phyloP scores from a whole-genome alignment of 92 coral and sea anemone species.

The Actinostola sp. region DNA sequence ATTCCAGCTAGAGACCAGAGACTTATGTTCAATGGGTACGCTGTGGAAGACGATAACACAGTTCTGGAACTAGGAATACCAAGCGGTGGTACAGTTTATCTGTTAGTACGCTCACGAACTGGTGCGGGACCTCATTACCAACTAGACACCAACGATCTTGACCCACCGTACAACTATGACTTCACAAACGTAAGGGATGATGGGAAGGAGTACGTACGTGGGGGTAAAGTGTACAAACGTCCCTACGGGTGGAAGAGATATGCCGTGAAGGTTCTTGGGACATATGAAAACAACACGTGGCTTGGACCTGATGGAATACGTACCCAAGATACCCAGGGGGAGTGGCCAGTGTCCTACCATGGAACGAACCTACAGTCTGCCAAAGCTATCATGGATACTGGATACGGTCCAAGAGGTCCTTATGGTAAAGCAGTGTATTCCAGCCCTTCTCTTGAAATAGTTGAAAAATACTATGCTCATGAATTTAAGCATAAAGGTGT shows the following conservation, averaged over 20 bases:
- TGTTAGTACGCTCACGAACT: not conserved
- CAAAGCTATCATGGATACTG: constrained; percentile 35
- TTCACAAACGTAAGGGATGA: constrained; percentile 53
- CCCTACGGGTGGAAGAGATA: constrained; percentile 75
- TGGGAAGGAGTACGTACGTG: constrained; percentile 48
- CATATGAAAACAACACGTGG: constrained; percentile 44
- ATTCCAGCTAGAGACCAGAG: constrained; percentile 21
- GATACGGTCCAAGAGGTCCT: constrained; percentile 28
- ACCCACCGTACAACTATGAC: constrained; percentile 44
- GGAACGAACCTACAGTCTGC: constrained; percentile 51
- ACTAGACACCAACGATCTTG: not conserved
- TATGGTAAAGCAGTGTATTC: constrained; percentile 64
- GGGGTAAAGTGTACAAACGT: constrained; percentile 59
- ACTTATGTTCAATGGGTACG: not conserved
- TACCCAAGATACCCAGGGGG: constrained; percentile 42
- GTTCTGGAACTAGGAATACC: not conserved
- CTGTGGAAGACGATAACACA: not conserved
- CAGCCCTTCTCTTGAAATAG: constrained; percentile 66
- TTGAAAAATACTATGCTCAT: constrained; percentile 48
- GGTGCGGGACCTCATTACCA: not conserved
- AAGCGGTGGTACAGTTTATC: not conserved
- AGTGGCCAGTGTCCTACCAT: constrained; percentile 78
- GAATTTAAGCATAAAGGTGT: constrained; percentile 48
- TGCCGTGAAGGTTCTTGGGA: constrained; percentile 51
- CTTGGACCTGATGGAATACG: constrained; percentile 73